Evolutionary conservation across 2,797 vertebrate species (phyloP).

Genomic region (Eutrigla gurnardus): DNA sequence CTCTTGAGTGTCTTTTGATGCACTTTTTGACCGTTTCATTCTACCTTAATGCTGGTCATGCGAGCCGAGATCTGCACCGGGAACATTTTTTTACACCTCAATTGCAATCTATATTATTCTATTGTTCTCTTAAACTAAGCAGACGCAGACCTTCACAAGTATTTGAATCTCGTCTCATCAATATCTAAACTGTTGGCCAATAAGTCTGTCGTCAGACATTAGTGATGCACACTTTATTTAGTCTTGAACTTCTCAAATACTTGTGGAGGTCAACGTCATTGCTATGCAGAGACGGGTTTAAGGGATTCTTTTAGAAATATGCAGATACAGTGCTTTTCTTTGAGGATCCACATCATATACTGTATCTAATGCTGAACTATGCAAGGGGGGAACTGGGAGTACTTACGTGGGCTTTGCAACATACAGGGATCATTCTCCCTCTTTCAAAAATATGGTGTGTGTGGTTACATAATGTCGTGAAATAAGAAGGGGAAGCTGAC

Average conservation of each 20-base stretch:
- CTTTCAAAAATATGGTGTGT: neutral
- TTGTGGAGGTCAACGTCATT: slow-evolving; percentile 6
- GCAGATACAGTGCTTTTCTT: slow-evolving; percentile 16
- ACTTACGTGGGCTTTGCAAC: neutral
- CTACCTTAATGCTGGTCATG: slow-evolving; percentile 7
- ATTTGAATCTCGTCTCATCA: slow-evolving; percentile 2
- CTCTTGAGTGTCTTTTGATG: neutral
- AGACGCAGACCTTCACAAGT: slow-evolving; percentile 11
- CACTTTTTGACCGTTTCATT: slow-evolving; percentile 37
- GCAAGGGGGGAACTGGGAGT: slow-evolving; percentile 49
- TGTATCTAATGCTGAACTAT: slow-evolving; percentile 57
- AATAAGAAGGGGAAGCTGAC: slow-evolving; percentile 28
- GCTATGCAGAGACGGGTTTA: slow-evolving; percentile 43
- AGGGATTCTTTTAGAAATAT: slow-evolving; percentile 22
- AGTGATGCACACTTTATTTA: neutral
- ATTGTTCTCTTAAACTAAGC: neutral
- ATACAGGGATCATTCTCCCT: neutral
- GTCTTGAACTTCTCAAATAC: slow-evolving; percentile 10
- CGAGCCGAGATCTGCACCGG: slow-evolving; percentile 35
- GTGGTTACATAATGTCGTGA: neutral
- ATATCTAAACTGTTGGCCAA: neutral
- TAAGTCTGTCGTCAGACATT: neutral
- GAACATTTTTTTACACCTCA: slow-evolving; percentile 4
- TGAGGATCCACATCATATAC: slow-evolving; percentile 4
- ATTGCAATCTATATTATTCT: slow-evolving; percentile 5